Evolutionary conservation across 1,140 invertebrate species (phyloP).

Genomic region (Arion vulgaris): DNA sequence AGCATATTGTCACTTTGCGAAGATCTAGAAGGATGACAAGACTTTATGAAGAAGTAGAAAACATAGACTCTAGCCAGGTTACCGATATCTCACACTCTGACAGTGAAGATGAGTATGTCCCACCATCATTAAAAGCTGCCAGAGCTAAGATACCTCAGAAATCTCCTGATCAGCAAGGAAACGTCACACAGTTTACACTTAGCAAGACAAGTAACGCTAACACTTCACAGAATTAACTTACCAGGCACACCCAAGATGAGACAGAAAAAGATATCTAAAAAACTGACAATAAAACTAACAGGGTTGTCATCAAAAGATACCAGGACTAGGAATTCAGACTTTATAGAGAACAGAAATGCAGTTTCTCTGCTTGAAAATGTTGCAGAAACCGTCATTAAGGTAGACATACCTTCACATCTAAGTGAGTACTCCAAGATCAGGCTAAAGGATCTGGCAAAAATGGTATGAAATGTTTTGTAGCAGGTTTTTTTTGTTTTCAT

Average conservation of each 20-base stretch:
- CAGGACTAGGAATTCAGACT: neutral
- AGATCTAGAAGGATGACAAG: neutral
- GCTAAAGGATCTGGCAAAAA: neutral
- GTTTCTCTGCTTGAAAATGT: neutral
- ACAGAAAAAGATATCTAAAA: neutral
- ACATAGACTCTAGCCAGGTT: neutral
- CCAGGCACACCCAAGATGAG: neutral
- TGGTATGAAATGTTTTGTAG: neutral
- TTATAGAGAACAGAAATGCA: neutral
- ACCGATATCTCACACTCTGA: constrained; percentile 3
- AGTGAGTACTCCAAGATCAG: neutral
- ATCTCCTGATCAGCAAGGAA: neutral
- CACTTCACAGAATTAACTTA: neutral
- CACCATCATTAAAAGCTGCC: neutral
- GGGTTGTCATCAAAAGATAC: neutral
- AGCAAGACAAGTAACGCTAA: neutral
- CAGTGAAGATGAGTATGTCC: constrained; percentile 18
- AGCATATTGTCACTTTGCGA: neutral
- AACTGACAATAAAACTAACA: neutral
- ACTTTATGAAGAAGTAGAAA: neutral
- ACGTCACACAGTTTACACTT: neutral
- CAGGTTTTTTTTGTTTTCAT: neutral
- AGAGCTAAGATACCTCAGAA: neutral
- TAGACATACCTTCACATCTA: neutral
- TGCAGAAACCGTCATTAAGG: neutral